These are phyloP conservation scores for Knipowitschia caucasica DNA, from an alignment of 2,797 vertebrate genomes.

Conservation along the genomic window DNA sequence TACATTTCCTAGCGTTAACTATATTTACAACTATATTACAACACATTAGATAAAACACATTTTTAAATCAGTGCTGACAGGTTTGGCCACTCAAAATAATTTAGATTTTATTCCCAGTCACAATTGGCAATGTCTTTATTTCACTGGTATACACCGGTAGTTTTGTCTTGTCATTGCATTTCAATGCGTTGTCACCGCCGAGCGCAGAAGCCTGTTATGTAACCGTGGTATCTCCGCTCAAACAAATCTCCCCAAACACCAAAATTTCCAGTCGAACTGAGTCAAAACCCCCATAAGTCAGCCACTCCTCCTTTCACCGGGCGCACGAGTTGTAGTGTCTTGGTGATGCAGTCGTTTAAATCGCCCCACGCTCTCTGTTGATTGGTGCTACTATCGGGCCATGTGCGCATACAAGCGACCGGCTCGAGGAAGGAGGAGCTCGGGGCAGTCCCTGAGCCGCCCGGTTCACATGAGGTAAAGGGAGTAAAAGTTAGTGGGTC, in stretches of 20 bases:
- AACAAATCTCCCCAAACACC: conserved; percentile 1
- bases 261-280: not conserved
- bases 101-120: too few relatives aligned
- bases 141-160: not conserved
- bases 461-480: conserved; percentile 78
- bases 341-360: conserved; percentile 70
- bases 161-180: conserved; percentile 1
- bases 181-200: not conserved
- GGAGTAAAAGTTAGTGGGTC: conserved; percentile 80
- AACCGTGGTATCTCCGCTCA: not conserved
- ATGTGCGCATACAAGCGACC: conserved; percentile 65
- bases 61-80: too few relatives aligned
- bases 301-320: conserved; percentile 25
- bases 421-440: conserved; percentile 44
- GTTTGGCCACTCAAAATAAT: too few relatives aligned
- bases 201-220: conserved; percentile 12
- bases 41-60: too few relatives aligned
- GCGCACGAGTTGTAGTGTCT: conserved; percentile 22
- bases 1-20: too few relatives aligned
- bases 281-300: conserved; percentile 16
- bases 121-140: not conserved
- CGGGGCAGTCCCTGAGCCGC: conserved; percentile 57
- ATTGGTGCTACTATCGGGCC: conserved; percentile 74
- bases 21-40: too few relatives aligned
- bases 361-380: conserved; percentile 73